Percentiles rank a stretch among this genome's conserved stretches.
Evolutionary conservation across 1,140 invertebrate species (phyloP).

Genomic region (Metaphire vulgaris): DNA sequence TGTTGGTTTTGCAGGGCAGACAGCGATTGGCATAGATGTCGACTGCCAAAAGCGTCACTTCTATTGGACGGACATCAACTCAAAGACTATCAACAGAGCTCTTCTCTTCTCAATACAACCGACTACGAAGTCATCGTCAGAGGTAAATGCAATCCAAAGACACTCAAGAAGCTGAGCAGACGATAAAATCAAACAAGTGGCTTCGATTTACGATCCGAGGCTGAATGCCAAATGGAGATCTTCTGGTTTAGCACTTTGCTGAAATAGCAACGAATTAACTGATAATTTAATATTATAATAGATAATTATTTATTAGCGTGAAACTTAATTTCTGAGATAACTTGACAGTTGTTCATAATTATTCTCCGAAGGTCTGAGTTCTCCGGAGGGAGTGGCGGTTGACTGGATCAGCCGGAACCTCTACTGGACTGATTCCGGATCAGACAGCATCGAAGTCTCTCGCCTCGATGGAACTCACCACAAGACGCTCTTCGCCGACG

Average conservation of each 20-base stretch:
- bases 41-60: slow-evolving; percentile 75
- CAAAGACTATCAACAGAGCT: slow-evolving; percentile 68
- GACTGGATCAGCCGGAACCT: slow-evolving; percentile 86
- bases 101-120: slow-evolving; percentile 71
- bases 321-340: too few species aligned
- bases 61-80: slow-evolving; percentile 83
- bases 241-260: too few species aligned
- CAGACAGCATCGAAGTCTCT: slow-evolving; percentile 81
- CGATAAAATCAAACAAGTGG: too few species aligned
- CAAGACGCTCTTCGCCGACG: slow-evolving; percentile 68
- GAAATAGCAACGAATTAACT: too few species aligned
- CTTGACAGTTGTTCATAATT: too few species aligned
- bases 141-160: too few species aligned
- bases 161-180: too few species aligned
- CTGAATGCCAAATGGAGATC: too few species aligned
- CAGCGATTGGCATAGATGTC: slow-evolving; percentile 71
- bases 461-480: slow-evolving; percentile 69
- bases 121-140: slow-evolving; percentile 60
- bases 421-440: slow-evolving; percentile 91
- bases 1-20: slow-evolving; percentile 46
- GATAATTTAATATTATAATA: too few species aligned
- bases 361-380: slow-evolving; percentile 70
- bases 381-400: slow-evolving; percentile 79
- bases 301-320: too few species aligned
- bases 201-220: too few species aligned